Base-by-base conservation (phyloP, 2,797 vertebrate genomes). In the Ptychobarbus kaznakovi region DNA sequence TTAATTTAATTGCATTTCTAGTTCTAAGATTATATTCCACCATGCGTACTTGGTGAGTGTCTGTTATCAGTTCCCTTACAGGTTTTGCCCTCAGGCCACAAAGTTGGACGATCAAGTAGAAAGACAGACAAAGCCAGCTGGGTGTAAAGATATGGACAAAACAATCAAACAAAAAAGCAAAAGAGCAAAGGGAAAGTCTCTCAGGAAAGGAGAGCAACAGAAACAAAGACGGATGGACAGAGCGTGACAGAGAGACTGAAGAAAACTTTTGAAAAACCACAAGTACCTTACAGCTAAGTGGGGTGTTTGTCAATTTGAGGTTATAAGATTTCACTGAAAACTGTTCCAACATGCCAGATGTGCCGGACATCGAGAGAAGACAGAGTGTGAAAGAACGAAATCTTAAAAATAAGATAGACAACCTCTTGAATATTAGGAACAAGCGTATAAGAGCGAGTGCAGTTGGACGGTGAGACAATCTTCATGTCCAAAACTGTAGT, bases 11-110 rank as follows among this genome's bases (percentile, higher is more conserved):
- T 8, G 58, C 56, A 16, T 63, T 42, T 22, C 13, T 78, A 28
- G 38, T 25, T 28, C 6, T 25, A 61, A 61, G 38, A 40, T 22
- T 28, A 63, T 25, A 42, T 79, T 61, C 38, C 56, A 44, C 76
- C 74, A 15, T 15, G 20, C 56, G 10, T 9, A 46, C 12, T 73
- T 25, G 46, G 35, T 73, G 49, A 28, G 13, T 77, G 35, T 63
- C 40, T 46, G 72, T 73, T 61, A 80, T 80, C 49, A 70, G 51
- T 68, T 32, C 65, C 46, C 53, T 58, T 46, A 66, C 72, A 86
- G 25, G 25, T 32, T 13, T 58, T 58, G 38, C 51, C 35, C 53
- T 38, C 65, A 81, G 53, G 53, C 51, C 9, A 56, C 58, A 72
- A 46, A 78, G 70, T 18, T 66, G 72, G 15, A 35, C 0, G 2